Percentiles rank a stretch among this genome's conserved stretches.
These are phyloP conservation scores for Girardinichthys multiradiatus DNA, from an alignment of 2,113 vertebrate genomes.

Conservation along the genomic window DNA sequence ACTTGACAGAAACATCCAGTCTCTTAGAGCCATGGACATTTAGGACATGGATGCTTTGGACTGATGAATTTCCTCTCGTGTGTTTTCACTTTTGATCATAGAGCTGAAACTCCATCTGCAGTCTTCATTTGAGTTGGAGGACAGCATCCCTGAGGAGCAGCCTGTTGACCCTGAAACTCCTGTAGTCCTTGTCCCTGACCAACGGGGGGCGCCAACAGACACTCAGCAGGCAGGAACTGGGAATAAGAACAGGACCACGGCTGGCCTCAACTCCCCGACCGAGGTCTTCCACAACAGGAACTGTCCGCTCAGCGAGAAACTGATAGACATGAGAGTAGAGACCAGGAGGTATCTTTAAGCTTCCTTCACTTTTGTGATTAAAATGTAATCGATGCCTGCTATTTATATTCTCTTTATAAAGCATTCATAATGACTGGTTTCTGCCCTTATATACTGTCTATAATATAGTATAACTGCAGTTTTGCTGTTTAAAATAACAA, in stretches of 20 bases:
- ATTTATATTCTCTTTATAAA: not conserved
- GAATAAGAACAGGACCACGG: not conserved
- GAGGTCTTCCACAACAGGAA: slow-evolving; percentile 19
- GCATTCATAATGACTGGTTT: not conserved
- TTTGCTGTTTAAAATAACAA: not conserved
- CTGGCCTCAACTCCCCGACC: slow-evolving; percentile 1
- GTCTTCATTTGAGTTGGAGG: slow-evolving; percentile 77
- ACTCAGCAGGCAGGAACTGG: not conserved
- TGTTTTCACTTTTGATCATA: slow-evolving; percentile 38
- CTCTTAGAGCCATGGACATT: not conserved
- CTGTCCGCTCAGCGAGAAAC: slow-evolving; percentile 69
- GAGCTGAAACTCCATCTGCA: slow-evolving; percentile 82
- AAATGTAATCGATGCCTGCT: not conserved
- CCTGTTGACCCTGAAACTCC: slow-evolving; percentile 35
- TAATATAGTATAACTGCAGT: too few relatives aligned
- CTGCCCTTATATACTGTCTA: not conserved
- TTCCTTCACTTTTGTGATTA: not conserved
- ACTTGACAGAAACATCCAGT: not conserved
- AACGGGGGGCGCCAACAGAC: slow-evolving; percentile 2
- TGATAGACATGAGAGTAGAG: slow-evolving; percentile 78
- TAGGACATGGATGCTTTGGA: not conserved
- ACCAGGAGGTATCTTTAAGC: slow-evolving; percentile 78
- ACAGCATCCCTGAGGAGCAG: slow-evolving; percentile 56
- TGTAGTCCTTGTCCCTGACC: slow-evolving; percentile 12
- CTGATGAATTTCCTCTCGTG: not conserved